Base-by-base conservation (phyloP, 1,140 invertebrate species). In the Eriocheir sinensis region DNA sequence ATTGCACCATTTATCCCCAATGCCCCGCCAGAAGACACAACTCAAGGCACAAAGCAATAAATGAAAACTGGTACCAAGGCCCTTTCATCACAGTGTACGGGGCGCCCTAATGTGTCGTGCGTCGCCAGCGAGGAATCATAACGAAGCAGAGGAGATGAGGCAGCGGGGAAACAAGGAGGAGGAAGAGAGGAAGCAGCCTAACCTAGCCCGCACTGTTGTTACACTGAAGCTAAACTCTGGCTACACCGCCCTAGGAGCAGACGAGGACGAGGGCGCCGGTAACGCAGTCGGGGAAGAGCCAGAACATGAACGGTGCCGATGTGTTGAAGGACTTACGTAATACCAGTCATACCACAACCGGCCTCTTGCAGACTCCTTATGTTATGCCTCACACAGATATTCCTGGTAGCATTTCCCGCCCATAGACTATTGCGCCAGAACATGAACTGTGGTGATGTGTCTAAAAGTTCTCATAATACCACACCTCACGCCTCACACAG, bases 21-120 rank as follows among this genome's bases (percentile, higher is more conserved):
- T 92, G 15, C 30, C 48, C 72, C 93, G 32, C 38, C 72, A 94
- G 38, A 60, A 90, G 44, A 89, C 92, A 83, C 86, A 94, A 94
- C 93, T 89, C 93, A 94, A 94, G 93, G 93, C 93, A 94, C 93
- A 94, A 94, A 89, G 93, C 85, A 89, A 80, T 38, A 94, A 72
- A 79, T 89, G 34, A 89, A 89, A 41, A 89, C 17, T 80, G 86
- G 40, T 88, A 72, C 53, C 83, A 94, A 48, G 86, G 48, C 86
- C 85, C 85, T 30, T 38, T 94, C 81, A 94, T 94, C 93, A 90
- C 93, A 94, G 85, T 83, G 81, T 93, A 93, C 81, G 85, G 38
- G 40, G 91, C 44, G 40, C 81, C 36, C 41, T 85, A 83, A 32
- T 41, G 48, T 27, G 48, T 27, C 80, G 36, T 36, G 34, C 0